These are phyloP conservation scores for Andrena haemorrhoa DNA, from an alignment of 2,888 invertebrate species.

Conservation along the genomic window DNA sequence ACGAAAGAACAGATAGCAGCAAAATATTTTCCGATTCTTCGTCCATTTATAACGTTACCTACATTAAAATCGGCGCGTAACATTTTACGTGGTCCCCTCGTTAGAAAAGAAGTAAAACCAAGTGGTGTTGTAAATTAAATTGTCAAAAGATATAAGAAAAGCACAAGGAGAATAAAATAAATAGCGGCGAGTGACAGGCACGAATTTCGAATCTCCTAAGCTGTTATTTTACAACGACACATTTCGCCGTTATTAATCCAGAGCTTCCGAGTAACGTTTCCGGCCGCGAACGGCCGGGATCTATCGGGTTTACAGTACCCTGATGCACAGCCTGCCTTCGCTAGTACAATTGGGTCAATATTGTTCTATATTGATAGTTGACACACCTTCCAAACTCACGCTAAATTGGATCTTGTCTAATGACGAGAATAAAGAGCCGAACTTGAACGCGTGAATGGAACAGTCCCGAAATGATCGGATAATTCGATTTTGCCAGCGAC, in stretches of 20 bases:
- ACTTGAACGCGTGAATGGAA: background rate
- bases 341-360: conserved; percentile 61
- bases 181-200: too few species aligned
- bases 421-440: conserved; percentile 29
- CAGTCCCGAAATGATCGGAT: conserved; percentile 5
- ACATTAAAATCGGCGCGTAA: too few species aligned
- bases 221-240: conserved; percentile 5
- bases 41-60: too few species aligned
- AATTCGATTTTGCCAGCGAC: conserved; percentile 19
- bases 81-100: too few species aligned
- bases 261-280: conserved; percentile 40
- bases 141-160: too few species aligned
- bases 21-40: too few species aligned
- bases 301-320: conserved; percentile 43
- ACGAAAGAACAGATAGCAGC: too few species aligned
- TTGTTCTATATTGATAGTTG: conserved; percentile 48
- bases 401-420: conserved; percentile 47
- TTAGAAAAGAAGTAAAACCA: too few species aligned
- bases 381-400: conserved; percentile 31
- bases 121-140: too few species aligned
- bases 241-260: conserved; percentile 59
- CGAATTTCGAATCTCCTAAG: background rate
- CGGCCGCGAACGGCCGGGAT: conserved; percentile 36
- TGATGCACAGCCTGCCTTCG: conserved; percentile 33
- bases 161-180: too few species aligned